Evolutionary conservation across 35 echinoderm and acorn worm genomes (phyloP), one percentile per base, ranked within the genome.

Genomic region (Apostichopus parvimensis): DNA sequence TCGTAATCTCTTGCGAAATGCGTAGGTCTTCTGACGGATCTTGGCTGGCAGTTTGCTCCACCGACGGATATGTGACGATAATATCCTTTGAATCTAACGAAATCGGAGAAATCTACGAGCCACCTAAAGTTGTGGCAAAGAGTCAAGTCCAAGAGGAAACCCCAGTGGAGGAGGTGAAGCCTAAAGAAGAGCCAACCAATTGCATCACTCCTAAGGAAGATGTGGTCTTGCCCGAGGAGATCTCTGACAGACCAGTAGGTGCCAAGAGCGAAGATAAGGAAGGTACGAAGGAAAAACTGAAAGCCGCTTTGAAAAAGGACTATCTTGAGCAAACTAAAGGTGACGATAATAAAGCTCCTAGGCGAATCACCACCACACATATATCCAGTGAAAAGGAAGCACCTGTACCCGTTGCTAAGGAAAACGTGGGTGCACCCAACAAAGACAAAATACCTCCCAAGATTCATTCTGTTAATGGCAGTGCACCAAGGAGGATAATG

Each of bases 51-150:
- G 90, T 96, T 20, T 96, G 93, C 23, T 99, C 97, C 2, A 99
- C 97, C 12, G 97, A 99, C 83, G 97, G 97, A 10, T 99, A 94
- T 83, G 94, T 93, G 24, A 92, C 97, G 23, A 68, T 99, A 23
- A 88, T 99, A 55, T 58, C 95, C 9, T 99, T 99, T 92, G 97
- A 99, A 87, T 52, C 90, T 15, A 90, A 86, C 56, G 97, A 99
- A 89, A 88, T 99, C 14, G 97, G 97, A 18, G 83, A 85, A 10
- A 92, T 79, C n/a, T 96, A 92, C 70, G 91, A 88, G 73, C 73
- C 93, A 85, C 90, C 83, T 8, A 75, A 88, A 73, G 86, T 88
- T 8, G 61, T 73, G 4, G 86, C 52, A 8, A 15, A 55, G 6
- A 9, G 17, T 17, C 20, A 24, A 53, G 54, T 64, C 45, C n/a